Conservation (phyloP, 2,888 invertebrate genomes). For the Stramonita haemastoma region DNA sequence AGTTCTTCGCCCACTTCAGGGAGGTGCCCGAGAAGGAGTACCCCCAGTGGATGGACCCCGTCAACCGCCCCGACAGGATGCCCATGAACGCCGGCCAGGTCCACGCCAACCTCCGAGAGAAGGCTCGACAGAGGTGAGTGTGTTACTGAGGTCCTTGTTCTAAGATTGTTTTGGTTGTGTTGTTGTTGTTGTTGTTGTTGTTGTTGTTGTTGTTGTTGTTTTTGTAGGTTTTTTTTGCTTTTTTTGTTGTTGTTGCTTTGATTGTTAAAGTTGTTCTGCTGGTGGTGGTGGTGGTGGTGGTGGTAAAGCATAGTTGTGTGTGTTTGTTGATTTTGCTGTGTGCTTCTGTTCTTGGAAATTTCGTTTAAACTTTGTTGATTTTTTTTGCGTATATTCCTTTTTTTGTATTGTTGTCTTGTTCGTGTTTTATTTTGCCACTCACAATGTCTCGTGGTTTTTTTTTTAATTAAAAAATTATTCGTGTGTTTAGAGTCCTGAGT, state of each 20-base stretch:
- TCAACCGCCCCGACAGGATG: slow-evolving; percentile 67
- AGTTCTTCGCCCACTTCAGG: slow-evolving; percentile 73
- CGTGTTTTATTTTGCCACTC: no score
- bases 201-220: not conserved
- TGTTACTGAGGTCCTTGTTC: no score
- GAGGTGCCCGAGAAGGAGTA: slow-evolving; percentile 61
- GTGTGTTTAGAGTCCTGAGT: no score
- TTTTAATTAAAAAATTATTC: no score
- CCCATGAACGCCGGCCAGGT: slow-evolving; percentile 72
- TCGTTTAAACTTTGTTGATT: no score
- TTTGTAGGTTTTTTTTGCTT: not conserved
- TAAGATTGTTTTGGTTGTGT: no score
- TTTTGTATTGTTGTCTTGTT: no score
- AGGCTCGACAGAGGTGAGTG: slow-evolving; percentile 72
- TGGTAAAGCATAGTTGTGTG: not conserved
- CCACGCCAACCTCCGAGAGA: slow-evolving; percentile 74
- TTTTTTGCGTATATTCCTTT: no score
- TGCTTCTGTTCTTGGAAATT: no score
- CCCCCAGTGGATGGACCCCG: slow-evolving; percentile 75
- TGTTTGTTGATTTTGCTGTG: not conserved
- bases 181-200: not conserved
- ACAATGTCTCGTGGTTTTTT: no score
- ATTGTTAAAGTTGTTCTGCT: not conserved
- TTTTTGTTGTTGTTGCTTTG: no score
- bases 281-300: no score